Evolutionary conservation across 2,888 invertebrate genomes (phyloP).

Genomic region (Urechis unicinctus): DNA sequence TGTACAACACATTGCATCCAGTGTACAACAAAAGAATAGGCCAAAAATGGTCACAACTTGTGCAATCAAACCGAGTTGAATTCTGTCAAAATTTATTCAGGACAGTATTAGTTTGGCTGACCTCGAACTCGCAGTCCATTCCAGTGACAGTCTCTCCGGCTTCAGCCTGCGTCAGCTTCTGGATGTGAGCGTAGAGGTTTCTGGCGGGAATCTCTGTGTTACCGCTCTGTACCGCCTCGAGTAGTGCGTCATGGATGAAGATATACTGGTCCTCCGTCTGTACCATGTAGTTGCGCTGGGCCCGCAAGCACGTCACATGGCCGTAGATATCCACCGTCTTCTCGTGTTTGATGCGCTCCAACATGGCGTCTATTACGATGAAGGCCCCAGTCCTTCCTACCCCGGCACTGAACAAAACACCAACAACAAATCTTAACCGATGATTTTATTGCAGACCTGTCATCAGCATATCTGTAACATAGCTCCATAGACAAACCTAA

Average conservation of each 20-base stretch:
- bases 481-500: too few species aligned
- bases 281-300: constrained; percentile 97
- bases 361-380: constrained; percentile 95
- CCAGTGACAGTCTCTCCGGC: constrained; percentile 46
- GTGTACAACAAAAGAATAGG: neutral
- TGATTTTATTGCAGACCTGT: too few species aligned
- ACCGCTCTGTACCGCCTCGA: constrained; percentile 95
- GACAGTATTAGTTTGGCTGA: constrained; percentile 9
- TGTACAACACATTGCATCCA: neutral
- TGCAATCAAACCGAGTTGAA: too few species aligned
- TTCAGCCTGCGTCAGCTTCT: constrained; percentile 78
- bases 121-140: constrained; percentile 48
- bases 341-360: constrained; percentile 93
- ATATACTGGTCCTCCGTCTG: constrained; percentile 96
- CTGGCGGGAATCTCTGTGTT: constrained; percentile 93
- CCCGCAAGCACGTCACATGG: constrained; percentile 93
- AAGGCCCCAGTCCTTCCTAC: constrained; percentile 54
- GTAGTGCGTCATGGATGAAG: constrained; percentile 94
- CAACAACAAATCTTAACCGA: too few species aligned
- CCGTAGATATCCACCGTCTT: constrained; percentile 98
- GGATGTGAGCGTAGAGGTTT: constrained; percentile 89
- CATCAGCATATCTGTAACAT: too few species aligned
- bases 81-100: too few species aligned
- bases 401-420: constrained; percentile 60
- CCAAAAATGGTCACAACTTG: neutral